phyloP scores from a whole-genome alignment of 2,888 invertebrate species.

The Tetramorium bicarinatum region DNA sequence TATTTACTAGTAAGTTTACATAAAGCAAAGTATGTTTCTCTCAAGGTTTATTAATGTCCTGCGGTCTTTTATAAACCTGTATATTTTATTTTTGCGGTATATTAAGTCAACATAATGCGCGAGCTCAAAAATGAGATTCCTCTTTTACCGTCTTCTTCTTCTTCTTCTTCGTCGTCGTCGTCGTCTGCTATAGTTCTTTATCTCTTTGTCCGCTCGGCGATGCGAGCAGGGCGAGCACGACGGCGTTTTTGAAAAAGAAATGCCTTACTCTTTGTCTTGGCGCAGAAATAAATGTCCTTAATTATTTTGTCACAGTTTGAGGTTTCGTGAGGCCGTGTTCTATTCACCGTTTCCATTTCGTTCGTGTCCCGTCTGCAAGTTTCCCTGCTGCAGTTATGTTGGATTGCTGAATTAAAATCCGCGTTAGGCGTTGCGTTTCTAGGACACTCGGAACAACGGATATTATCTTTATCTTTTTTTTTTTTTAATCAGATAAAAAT shows the following conservation, averaged over 20 bases:
- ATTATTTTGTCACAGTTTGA: slow-evolving; percentile 35
- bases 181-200: neutral
- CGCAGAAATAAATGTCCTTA: slow-evolving; percentile 40
- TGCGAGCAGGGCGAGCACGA: neutral
- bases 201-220: neutral
- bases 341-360: neutral
- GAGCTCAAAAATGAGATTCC: slow-evolving; percentile 32
- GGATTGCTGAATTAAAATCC: neutral
- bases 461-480: neutral
- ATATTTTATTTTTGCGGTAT: neutral
- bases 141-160: neutral
- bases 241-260: neutral
- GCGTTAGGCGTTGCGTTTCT: neutral
- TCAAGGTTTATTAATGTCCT: neutral
- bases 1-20: neutral
- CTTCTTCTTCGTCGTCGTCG: too few relatives aligned
- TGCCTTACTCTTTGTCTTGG: slow-evolving; percentile 4
- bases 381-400: slow-evolving; percentile 49
- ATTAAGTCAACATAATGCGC: slow-evolving; percentile 34
- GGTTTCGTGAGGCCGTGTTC: neutral
- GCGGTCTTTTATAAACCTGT: neutral
- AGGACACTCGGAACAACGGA: neutral
- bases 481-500: neutral
- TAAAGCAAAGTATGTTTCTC: neutral
- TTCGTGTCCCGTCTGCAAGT: neutral